Base-by-base conservation (phyloP, 2,113 vertebrate species). In the Tangachromis dhanisi region DNA sequence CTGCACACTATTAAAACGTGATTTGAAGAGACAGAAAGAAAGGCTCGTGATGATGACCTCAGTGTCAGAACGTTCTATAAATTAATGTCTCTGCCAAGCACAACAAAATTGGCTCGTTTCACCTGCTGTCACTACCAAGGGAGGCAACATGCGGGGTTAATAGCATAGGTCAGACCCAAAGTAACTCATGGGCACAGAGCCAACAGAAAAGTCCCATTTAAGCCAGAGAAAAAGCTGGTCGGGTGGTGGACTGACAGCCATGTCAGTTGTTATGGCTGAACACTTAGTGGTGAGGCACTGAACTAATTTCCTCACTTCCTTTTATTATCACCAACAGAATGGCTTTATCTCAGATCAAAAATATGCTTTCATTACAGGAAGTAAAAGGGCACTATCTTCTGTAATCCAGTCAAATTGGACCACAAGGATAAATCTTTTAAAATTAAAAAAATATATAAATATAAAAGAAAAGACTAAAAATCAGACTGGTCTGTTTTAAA, bases 131-230 rank as follows among this genome's bases (percentile, higher is more conserved):
- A 80, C 87, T 88, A 82, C 12, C 66, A 83, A 51, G 42, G 26
- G 61, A 83, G 81, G 47, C 49, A n/a, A 93, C 80, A 87, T 19
- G 9, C 21, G 24, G 78, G 85, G 83, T 84, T 91, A 92, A 93
- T 88, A 78, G 57, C 76, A 54, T 7, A 4, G 59, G 90, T 92
- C 85, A 84, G 47, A 12, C 24, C 81, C 53, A 90, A 83, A 92
- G 92, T 88, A 86, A 90, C 35, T 83, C 45, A 53, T 81, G 76
- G 85, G 91, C 88, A 84, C 3, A 13, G 51, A 86, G 91, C 89
- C 88, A 90, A 73, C 29, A 38, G 82, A 80, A 21, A 84, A 84
- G 84, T 84, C 80, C 59, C 55, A 49, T 85, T 54, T 78, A 85
- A 84, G 33, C 45, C 78, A 61, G 31, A 79, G 33, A 55, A 85